Evolutionary conservation across 2,888 invertebrate genomes (phyloP).

Genomic region (Nephrocerus scutellatus): DNA sequence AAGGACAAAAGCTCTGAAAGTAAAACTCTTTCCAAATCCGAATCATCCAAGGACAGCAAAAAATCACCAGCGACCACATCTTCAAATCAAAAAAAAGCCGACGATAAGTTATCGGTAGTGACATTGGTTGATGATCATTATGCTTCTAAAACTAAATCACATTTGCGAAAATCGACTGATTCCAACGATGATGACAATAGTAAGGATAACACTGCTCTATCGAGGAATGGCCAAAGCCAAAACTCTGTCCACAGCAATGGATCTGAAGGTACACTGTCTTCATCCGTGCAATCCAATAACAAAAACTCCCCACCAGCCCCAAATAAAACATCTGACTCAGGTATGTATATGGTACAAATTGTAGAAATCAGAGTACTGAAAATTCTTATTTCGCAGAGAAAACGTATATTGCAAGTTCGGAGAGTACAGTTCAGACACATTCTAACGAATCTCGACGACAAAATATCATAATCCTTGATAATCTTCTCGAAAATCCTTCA

Average conservation of each 20-base stretch:
- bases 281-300: too few relatives aligned
- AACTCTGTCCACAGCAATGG: not conserved
- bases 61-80: conserved; percentile 20
- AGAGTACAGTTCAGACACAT: conserved; percentile 1
- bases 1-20: conserved; percentile 4
- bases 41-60: conserved; percentile 25
- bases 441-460: too few relatives aligned
- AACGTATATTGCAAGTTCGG: not conserved
- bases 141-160: conserved; percentile 57
- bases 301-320: too few relatives aligned
- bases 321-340: conserved; percentile 11
- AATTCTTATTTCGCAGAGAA: not conserved
- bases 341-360: conserved; percentile 5
- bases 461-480: too few relatives aligned
- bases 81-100: conserved; percentile 41
- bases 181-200: conserved; percentile 64
- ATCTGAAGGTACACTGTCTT: conserved; percentile 9
- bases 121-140: conserved; percentile 76
- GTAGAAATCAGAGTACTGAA: not conserved
- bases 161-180: conserved; percentile 67
- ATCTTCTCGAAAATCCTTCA: conserved; percentile 36
- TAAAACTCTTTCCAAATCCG: conserved; percentile 19
- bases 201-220: conserved; percentile 18
- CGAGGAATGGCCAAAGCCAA: conserved; percentile 1
- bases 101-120: too few relatives aligned